Evolutionary conservation across 2,888 invertebrate genomes (phyloP), one percentile per base, ranked within the genome.

Genomic region (Netelia melanura): DNA sequence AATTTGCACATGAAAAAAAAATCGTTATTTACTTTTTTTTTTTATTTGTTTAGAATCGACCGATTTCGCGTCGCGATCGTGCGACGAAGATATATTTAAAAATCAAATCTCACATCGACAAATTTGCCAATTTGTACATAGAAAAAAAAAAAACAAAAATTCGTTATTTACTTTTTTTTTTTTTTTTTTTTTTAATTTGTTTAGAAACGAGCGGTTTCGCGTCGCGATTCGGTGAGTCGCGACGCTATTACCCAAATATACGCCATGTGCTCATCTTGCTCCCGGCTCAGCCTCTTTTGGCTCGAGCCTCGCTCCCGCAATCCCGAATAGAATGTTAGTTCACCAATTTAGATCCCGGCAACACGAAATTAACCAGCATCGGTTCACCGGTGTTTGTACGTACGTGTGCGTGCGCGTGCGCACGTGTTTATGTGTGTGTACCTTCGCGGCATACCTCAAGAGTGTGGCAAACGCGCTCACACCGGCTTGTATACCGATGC

Each of bases 251-350:
- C 74, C 2, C 17, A 65, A 44, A 65, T 65, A 6, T 48, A 21
- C 38, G 14, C 38, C 44, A 25, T 54, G 43, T 52, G n/a, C 48
- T 56, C 43, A 56, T 68, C 30, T 14, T 71, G 25, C 64, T 21
- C 62, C n/a, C 52, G 62, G 48, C 38, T 54, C 62, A 11, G 54
- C 65, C 44, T 44, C 64, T 43, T 23, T 17, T 52, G 5, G 14
- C 56, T 80, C 43, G 48, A 11, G 30, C 2, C 10, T 38, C 72
- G 61, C 48, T 74, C 23, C 58, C 68, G 58, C 80, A 80, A 75
- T 70, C 61, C 64, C 58, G 75, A 58, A 76, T 76, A 70, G 80
- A 81, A 84, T 81, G 56, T 76, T 76, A 48, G 71, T 56, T 67
- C 76, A 67, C 48, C 62, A 43, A 76, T 54, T 81, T 84, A 81